Conservation (phyloP, 2,113 vertebrate genomes). For the Lycaon pictus region DNA sequence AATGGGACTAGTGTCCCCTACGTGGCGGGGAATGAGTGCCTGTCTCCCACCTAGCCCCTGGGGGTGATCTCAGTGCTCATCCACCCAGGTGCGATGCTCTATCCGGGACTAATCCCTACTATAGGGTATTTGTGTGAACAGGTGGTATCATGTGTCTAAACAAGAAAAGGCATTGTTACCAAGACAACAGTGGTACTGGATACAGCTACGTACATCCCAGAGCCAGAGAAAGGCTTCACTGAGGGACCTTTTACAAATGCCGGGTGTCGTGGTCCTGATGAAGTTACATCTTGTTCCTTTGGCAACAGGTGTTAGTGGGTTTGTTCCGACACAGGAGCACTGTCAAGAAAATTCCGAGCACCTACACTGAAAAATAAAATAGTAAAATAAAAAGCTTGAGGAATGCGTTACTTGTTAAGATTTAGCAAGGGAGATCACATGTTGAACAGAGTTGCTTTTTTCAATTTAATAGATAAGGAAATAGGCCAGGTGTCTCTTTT, state of each 20-base stretch:
- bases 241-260: background rate
- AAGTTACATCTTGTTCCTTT: slow-evolving; percentile 10
- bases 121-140: background rate
- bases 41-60: rapidly evolving
- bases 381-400: background rate
- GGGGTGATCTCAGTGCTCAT: background rate
- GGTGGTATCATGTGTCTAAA: slow-evolving; percentile 23
- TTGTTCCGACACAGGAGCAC: background rate
- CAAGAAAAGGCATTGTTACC: slow-evolving; percentile 46
- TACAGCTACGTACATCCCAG: background rate
- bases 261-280: background rate
- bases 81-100: background rate
- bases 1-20: background rate
- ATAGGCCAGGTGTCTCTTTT: slow-evolving; percentile 12
- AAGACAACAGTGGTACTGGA: slow-evolving; percentile 42
- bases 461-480: background rate
- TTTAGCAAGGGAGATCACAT: background rate
- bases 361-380: background rate
- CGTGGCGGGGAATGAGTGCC: rapidly evolving
- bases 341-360: background rate
- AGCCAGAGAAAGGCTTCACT: slow-evolving; percentile 5
- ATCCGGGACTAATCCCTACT: background rate
- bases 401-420: background rate
- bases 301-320: background rate
- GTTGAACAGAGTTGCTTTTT: background rate